Percentiles rank a stretch among this genome's conserved stretches.
phyloP scores from a whole-genome alignment of 2,888 invertebrate species.

The Troides aeacus region DNA sequence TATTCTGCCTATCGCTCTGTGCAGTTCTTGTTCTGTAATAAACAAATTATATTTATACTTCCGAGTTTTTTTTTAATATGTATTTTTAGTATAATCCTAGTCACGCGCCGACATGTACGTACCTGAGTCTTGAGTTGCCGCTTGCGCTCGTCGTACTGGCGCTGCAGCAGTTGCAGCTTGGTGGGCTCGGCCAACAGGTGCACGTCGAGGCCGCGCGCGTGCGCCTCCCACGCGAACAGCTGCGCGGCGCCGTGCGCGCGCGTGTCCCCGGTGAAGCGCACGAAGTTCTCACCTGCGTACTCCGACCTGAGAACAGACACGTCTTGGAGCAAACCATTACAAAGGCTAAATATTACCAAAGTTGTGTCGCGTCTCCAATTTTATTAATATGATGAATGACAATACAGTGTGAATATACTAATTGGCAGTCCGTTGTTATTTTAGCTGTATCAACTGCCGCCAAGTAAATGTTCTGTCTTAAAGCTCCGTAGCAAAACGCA shows the following conservation, averaged over 20 bases:
- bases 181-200: constrained; percentile 98
- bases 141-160: constrained; percentile 94
- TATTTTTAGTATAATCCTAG: too few species aligned
- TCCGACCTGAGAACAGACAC: constrained; percentile 65
- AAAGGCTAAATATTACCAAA: not conserved
- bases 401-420: too few species aligned
- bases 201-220: constrained; percentile 94
- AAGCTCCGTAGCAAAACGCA: too few species aligned
- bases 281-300: constrained; percentile 98
- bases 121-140: constrained; percentile 92
- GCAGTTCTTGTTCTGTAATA: too few species aligned
- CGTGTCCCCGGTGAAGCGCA: constrained; percentile 96
- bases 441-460: too few species aligned
- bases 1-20: too few species aligned
- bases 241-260: constrained; percentile 93
- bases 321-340: not conserved
- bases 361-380: not conserved
- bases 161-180: constrained; percentile 93
- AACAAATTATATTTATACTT: too few species aligned
- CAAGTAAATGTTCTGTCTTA: too few species aligned
- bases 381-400: not conserved
- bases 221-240: constrained; percentile 98
- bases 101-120: not conserved
- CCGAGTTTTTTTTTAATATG: too few species aligned
- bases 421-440: too few species aligned